A percentile compares a stretch with the other conserved stretches of the same genome.
Conservation (phyloP, 2,888 invertebrate species). For the Argyresthia goedartella region DNA sequence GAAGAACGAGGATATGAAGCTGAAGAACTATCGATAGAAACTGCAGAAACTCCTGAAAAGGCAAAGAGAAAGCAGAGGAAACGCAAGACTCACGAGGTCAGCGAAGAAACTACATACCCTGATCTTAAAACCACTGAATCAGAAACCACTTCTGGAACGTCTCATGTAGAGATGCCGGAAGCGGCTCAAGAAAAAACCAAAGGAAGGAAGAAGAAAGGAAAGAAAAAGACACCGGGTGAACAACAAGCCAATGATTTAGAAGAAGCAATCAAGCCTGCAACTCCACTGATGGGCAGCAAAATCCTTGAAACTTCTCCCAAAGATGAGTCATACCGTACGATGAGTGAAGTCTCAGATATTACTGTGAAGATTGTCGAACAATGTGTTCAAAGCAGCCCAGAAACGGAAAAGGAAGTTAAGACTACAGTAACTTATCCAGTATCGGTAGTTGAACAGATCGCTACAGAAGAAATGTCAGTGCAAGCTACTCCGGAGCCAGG, state of each 20-base stretch:
- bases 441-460: conserved; percentile 70
- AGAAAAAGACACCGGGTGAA: conserved; percentile 53
- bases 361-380: conserved; percentile 78
- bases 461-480: conserved; percentile 66
- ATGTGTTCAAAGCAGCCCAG: conserved; percentile 66
- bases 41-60: conserved; percentile 27
- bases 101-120: conserved; percentile 55
- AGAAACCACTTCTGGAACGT: conserved; percentile 38
- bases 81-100: conserved; percentile 40
- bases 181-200: conserved; percentile 25
- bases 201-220: conserved; percentile 58
- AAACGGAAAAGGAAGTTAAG: conserved; percentile 54
- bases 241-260: conserved; percentile 22
- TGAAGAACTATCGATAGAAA: conserved; percentile 72
- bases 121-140: conserved; percentile 46
- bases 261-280: conserved; percentile 35
- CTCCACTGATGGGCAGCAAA: conserved; percentile 61
- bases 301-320: conserved; percentile 62
- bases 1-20: conserved; percentile 81
- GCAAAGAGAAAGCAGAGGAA: conserved; percentile 65
- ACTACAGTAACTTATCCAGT: conserved; percentile 70
- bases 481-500: conserved; percentile 72
- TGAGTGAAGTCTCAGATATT: conserved; percentile 71
- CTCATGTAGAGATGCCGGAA: conserved; percentile 33
- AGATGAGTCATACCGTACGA: conserved; percentile 71